Conservation (phyloP, 2,113 vertebrate species). For the Hyaena hyaena region DNA sequence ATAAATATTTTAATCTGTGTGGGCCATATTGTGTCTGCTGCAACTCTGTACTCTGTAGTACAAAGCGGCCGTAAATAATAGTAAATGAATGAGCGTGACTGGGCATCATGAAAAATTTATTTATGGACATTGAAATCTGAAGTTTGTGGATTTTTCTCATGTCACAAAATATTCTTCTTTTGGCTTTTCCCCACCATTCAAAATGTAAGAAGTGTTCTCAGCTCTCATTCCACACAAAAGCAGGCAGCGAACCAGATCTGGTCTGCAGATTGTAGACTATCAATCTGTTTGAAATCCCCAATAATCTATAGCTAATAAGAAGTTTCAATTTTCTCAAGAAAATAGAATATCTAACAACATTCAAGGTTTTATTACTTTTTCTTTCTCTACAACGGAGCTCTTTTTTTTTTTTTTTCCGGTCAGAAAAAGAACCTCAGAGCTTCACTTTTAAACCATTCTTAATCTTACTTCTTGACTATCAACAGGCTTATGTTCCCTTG, state of each 20-base stretch:
- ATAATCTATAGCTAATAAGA: background rate
- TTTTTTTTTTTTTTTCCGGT: background rate
- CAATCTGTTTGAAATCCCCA: background rate
- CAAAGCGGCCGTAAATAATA: background rate
- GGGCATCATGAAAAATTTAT: background rate
- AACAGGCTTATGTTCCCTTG: background rate
- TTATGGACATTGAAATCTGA: background rate
- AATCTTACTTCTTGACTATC: background rate
- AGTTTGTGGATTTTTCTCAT: background rate
- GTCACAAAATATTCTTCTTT: background rate
- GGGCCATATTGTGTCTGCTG: background rate
- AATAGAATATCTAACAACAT: background rate
- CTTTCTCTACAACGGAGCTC: background rate
- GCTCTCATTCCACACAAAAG: background rate
- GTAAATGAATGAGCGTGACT: background rate
- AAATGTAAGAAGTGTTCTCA: background rate
- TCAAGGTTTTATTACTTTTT: background rate
- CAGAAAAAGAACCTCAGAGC: background rate
- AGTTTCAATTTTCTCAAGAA: background rate
- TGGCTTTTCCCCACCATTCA: background rate
- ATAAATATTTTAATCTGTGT: background rate
- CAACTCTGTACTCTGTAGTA: background rate
- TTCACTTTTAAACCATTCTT: background rate
- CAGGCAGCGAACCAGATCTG: background rate
- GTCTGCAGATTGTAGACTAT: background rate